Base-by-base conservation (phyloP, 2,888 invertebrate species). In the Furcula furcula region DNA sequence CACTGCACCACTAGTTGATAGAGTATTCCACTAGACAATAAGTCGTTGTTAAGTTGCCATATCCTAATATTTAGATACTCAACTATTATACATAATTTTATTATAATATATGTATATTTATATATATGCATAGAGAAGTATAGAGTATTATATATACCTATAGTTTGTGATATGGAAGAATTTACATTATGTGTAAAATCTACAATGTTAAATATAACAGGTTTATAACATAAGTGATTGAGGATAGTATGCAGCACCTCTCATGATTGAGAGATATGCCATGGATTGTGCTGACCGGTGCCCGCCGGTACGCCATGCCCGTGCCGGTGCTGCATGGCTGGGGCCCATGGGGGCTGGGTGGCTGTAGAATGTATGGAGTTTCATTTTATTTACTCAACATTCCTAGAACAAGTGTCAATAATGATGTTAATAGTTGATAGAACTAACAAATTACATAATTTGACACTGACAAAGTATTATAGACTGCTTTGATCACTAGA, bases 151-250 rank as follows among this genome's bases (percentile, higher is more conserved):
- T 65, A 73, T 74, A 76, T 77, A 80, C 72, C 65, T 83, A 85
- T 87, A 86, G 85, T 85, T 87, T 87, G 87, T 87, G 87, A 87
- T 87, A 87, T 63, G 39, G 63, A 82, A 79, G 86, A 86, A 85
- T 87, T 87, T 86, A 86, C 84, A 85, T 75, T 76, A 80, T 80
- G 81, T 78, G 76, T 74, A 66, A 66, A 66, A 63, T 78, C 65
- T 80, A 78, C 72, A 74, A 71, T 65, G 58, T 52, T 74, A 72
- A 61, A 53, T 62, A 49, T 71, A 65, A 66, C 51, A 55, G 46
- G 50, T 60, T n/a, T 58, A 41, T 53, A 62, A 49, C 33, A 36
- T 54, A 61, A 57, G 55, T 45, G 39, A 31, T 36, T 12, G 29
- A 19, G 31, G 30, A 7, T 12, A 2, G 7, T 2, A 11, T 23